These are phyloP conservation scores for Brotula barbata DNA, from an alignment of 2,797 vertebrate species.

Conservation along the genomic window DNA sequence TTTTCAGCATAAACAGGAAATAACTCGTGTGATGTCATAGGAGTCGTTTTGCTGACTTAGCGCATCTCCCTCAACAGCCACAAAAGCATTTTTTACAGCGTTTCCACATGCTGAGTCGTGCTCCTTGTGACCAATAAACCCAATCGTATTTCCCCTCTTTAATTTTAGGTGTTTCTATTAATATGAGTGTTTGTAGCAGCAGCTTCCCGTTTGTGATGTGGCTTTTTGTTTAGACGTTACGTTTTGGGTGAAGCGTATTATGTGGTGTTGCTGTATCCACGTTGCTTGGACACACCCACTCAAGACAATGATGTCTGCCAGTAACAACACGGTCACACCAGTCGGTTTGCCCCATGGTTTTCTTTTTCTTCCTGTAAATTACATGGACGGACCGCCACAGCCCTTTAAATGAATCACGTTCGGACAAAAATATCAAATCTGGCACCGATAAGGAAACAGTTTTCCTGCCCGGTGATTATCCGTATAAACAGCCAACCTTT, in stretches of 20 bases:
- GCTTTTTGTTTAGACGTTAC: neutral
- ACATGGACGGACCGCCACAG: constrained; percentile 56
- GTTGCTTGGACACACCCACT: constrained; percentile 57
- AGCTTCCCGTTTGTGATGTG: neutral
- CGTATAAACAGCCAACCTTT: constrained; percentile 44
- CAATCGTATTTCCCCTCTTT: too few relatives aligned
- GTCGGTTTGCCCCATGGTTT: constrained; percentile 42
- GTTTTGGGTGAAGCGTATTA: constrained; percentile 20
- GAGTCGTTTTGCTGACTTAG: too few relatives aligned
- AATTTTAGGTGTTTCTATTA: neutral
- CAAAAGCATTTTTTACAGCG: too few relatives aligned
- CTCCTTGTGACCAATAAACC: too few relatives aligned
- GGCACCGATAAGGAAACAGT: constrained; percentile 51
- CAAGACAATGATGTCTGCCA: constrained; percentile 61
- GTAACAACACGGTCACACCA: constrained; percentile 62
- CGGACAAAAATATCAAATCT: constrained; percentile 62
- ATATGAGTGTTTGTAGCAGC: neutral
- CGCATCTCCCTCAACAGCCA: too few relatives aligned
- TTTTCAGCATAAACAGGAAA: too few relatives aligned
- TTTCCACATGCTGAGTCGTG: too few relatives aligned
- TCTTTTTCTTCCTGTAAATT: constrained; percentile 68
- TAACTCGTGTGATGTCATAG: too few relatives aligned
- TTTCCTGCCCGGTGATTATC: constrained; percentile 55
- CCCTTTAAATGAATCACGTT: constrained; percentile 62
- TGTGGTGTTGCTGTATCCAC: constrained; percentile 47